These are phyloP conservation scores for Cyanistes caeruleus DNA, from an alignment of 2,113 vertebrate genomes.

Conservation along the genomic window DNA sequence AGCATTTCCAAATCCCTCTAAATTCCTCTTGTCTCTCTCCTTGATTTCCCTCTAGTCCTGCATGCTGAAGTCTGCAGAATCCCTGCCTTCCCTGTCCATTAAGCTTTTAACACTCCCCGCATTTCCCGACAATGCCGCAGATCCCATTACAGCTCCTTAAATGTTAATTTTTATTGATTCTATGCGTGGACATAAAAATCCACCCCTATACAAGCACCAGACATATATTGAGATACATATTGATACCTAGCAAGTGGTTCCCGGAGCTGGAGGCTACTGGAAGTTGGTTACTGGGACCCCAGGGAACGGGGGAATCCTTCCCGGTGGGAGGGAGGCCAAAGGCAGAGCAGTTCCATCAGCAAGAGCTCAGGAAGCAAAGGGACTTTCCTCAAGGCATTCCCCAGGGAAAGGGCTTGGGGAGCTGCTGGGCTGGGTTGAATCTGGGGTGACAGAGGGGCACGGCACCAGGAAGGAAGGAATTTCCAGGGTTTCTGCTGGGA, in stretches of 20 bases:
- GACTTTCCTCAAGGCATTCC: background rate
- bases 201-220: accelerated
- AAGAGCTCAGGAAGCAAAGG: background rate
- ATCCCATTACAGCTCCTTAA: slow-evolving; percentile 22
- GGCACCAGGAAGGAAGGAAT: background rate
- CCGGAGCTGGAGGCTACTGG: background rate
- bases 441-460: background rate
- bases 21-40: slow-evolving; percentile 13
- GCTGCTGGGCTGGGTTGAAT: background rate
- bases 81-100: slow-evolving; percentile 1
- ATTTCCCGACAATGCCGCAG: background rate
- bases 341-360: background rate
- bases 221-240: background rate
- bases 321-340: background rate
- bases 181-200: background rate
- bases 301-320: background rate
- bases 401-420: background rate
- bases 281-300: background rate
- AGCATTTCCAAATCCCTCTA: background rate
- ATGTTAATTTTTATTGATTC: slow-evolving; percentile 51
- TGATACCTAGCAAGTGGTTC: background rate
- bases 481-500: background rate
- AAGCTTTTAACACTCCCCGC: slow-evolving; percentile 55
- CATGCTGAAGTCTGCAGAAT: slow-evolving; percentile 56
- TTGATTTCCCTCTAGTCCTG: slow-evolving; percentile 30